These are phyloP conservation scores for Procambarus clarkii DNA, from an alignment of 1,140 invertebrate species.

Conservation along the genomic window DNA sequence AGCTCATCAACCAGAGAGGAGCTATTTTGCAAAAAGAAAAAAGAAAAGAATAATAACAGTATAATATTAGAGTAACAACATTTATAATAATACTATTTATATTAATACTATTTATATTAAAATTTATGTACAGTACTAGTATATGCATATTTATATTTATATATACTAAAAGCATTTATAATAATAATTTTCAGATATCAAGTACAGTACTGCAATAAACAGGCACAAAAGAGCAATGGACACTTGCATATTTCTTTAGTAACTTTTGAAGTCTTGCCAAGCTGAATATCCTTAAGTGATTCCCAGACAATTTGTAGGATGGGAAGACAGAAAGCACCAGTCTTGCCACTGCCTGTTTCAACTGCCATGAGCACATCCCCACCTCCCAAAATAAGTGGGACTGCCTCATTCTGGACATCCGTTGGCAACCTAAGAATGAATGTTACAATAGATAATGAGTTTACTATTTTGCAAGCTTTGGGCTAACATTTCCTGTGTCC, in stretches of 20 bases:
- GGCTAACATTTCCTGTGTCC: too few relatives aligned
- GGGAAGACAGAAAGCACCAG: conserved; percentile 98
- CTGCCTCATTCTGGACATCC: conserved; percentile 98
- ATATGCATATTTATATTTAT: too few relatives aligned
- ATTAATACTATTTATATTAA: too few relatives aligned
- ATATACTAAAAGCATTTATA: too few relatives aligned
- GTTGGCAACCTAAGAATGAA: conserved; percentile 87
- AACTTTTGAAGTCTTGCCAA: conserved; percentile 81
- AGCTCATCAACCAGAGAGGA: conserved; percentile 87
- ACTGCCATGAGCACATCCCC: conserved; percentile 99
- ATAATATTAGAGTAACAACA: too few relatives aligned
- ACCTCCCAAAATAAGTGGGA: conserved; percentile 97
- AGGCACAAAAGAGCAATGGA: neutral
- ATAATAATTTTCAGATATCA: too few relatives aligned
- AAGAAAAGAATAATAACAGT: too few relatives aligned
- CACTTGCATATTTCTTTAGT: conserved; percentile 70
- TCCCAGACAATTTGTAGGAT: conserved; percentile 99
- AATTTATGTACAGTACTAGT: too few relatives aligned
- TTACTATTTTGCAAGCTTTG: neutral
- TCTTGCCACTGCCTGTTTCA: conserved; percentile 99
- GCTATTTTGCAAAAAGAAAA: conserved; percentile 73
- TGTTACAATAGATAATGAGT: neutral
- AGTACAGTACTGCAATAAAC: too few relatives aligned
- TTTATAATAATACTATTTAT: neutral
- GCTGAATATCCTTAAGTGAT: conserved; percentile 91